Percentiles rank a stretch among this genome's conserved stretches.
phyloP scores from a whole-genome alignment of 2,113 vertebrate genomes.

The Melozone crissalis region DNA sequence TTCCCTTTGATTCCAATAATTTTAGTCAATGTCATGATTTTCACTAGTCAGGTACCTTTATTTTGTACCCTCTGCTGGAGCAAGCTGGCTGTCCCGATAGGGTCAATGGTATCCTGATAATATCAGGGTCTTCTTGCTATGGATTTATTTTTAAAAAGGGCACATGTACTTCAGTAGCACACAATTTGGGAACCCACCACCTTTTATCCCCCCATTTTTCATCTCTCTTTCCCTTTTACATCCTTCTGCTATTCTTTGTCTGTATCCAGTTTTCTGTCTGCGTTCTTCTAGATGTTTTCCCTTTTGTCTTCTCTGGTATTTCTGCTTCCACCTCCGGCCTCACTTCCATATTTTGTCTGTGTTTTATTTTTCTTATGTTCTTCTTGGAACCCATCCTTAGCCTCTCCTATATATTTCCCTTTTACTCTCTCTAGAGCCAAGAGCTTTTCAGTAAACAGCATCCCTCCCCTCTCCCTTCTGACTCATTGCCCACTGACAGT shows the following conservation, averaged over 20 bases:
- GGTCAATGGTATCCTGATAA: not conserved
- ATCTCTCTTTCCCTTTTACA: not conserved
- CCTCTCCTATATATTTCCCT: not conserved
- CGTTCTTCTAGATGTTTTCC: not conserved
- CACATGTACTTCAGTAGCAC: accelerated
- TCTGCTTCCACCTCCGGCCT: not conserved
- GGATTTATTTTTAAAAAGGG: not conserved
- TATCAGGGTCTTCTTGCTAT: not conserved
- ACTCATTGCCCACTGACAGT: not conserved
- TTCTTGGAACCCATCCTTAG: not conserved
- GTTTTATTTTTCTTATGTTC: conserved; percentile 13
- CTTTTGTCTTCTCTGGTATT: not conserved
- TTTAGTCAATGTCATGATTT: not conserved
- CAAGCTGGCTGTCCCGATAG: not conserved
- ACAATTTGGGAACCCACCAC: not conserved
- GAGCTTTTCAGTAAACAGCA: conserved; percentile 2
- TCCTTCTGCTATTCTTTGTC: not conserved
- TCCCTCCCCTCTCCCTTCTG: conserved; percentile 33
- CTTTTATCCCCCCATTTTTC: not conserved
- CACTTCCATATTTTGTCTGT: not conserved
- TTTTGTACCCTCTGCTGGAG: not conserved
- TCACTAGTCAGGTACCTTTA: not conserved
- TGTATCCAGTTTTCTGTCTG: not conserved
- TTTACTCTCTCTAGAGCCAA: conserved; percentile 1
- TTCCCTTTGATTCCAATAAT: not conserved